Percentiles rank a stretch among this genome's conserved stretches.
These are phyloP conservation scores for Laupala kohalensis DNA, from an alignment of 1,140 invertebrate species.

Conservation along the genomic window DNA sequence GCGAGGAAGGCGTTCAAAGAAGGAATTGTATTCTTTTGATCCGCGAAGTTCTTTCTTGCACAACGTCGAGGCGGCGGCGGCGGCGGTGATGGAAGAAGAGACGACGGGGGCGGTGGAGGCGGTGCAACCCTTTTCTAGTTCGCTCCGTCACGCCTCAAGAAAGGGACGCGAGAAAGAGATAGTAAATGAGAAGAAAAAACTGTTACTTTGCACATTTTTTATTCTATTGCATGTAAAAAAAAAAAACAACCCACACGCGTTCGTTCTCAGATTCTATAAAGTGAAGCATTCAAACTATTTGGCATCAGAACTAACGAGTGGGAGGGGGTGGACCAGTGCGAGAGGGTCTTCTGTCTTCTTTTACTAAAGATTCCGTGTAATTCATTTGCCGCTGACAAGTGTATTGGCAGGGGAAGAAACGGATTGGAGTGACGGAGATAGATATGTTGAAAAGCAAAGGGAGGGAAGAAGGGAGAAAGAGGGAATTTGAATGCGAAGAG, in stretches of 20 bases:
- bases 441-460: too few species aligned
- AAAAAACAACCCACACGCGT: not conserved
- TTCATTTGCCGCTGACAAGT: conserved; percentile 14
- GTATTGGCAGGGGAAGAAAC: conserved; percentile 8
- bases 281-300: conserved; percentile 4
- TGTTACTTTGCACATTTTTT: conserved; percentile 15
- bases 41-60: not conserved
- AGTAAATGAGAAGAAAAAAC: conserved; percentile 6
- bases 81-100: too few species aligned
- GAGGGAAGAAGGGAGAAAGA: conserved; percentile 3
- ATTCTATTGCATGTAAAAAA: not conserved
- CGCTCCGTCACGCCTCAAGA: not conserved
- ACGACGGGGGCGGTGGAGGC: not conserved
- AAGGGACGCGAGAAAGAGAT: too few species aligned
- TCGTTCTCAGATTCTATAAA: conserved; percentile 1
- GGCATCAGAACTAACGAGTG: conserved; percentile 2
- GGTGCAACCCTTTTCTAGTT: conserved; percentile 4
- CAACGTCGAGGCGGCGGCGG: too few species aligned
- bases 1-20: not conserved
- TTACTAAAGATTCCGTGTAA: conserved; percentile 6
- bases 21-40: conserved; percentile 11
- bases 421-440: too few species aligned
- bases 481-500: not conserved
- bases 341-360: not conserved
- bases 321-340: not conserved